These are phyloP conservation scores for Vanessa cardui DNA, from an alignment of 2,888 invertebrate genomes.

Conservation along the genomic window DNA sequence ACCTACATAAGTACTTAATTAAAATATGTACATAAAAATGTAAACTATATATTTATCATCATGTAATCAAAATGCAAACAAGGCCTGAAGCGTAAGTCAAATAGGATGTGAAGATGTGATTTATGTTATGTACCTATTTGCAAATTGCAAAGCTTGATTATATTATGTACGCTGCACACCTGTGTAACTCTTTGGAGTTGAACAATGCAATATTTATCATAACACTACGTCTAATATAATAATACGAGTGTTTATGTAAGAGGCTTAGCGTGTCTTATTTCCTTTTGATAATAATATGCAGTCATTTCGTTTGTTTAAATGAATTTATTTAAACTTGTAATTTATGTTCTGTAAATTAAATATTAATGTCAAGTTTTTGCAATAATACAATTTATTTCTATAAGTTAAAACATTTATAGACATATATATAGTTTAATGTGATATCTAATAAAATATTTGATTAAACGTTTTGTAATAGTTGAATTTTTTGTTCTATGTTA, in stretches of 20 bases:
- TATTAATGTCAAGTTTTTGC: neutral
- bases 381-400: neutral
- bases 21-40: no score
- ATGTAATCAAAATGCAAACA: neutral
- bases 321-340: no score
- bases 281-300: neutral
- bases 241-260: neutral
- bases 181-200: conserved; percentile 4
- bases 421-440: no score
- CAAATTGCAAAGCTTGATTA: conserved; percentile 12
- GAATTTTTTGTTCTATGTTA: no score
- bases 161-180: conserved; percentile 8
- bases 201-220: conserved; percentile 14
- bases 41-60: neutral
- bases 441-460: no score
- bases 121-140: conserved; percentile 2
- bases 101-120: conserved; percentile 2
- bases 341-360: no score
- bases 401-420: neutral
- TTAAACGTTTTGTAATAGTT: no score
- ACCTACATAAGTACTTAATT: no score
- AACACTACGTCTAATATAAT: conserved; percentile 9
- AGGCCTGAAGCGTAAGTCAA: neutral
- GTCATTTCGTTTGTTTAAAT: no score
- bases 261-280: neutral